A percentile compares a stretch with the other conserved stretches of the same genome.
Conservation (phyloP, 1,140 invertebrate species). For the Drosophila obscura region DNA sequence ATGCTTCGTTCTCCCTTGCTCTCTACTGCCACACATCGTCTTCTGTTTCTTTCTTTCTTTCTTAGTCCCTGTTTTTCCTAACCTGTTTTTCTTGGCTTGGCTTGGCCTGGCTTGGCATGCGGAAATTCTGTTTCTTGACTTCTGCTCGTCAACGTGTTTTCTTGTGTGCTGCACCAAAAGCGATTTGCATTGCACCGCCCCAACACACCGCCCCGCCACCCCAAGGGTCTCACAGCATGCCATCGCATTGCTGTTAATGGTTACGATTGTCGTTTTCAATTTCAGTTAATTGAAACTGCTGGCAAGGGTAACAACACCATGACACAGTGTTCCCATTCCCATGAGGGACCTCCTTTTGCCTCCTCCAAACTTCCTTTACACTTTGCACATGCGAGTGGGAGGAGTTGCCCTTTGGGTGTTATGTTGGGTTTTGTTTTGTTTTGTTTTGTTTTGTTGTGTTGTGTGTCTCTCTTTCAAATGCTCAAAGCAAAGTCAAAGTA, state of each 20-base stretch:
- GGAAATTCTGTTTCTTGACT: slow-evolving; percentile 71
- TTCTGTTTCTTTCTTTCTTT: slow-evolving; percentile 1
- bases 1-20: slow-evolving; percentile 9
- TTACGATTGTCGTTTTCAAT: slow-evolving; percentile 79
- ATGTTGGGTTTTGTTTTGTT: no score
- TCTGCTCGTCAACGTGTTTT: slow-evolving; percentile 57
- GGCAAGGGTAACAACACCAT: slow-evolving; percentile 26
- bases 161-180: slow-evolving; percentile 48
- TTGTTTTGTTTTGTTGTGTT: no score
- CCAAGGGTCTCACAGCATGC: slow-evolving; percentile 10
- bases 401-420: slow-evolving; percentile 2
- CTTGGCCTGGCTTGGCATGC: slow-evolving; percentile 26
- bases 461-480: slow-evolving; percentile 29
- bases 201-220: not conserved
- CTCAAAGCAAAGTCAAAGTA: slow-evolving; percentile 43
- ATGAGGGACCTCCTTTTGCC: slow-evolving; percentile 13
- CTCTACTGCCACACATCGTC: not conserved
- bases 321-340: slow-evolving; percentile 28
- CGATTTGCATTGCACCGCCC: slow-evolving; percentile 61
- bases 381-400: not conserved
- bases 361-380: not conserved
- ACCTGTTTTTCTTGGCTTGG: slow-evolving; percentile 54
- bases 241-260: slow-evolving; percentile 65
- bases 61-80: slow-evolving; percentile 21
- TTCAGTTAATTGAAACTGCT: slow-evolving; percentile 75